Conservation (phyloP, 2,888 invertebrate species). For the Zygogramma bicolorata region DNA sequence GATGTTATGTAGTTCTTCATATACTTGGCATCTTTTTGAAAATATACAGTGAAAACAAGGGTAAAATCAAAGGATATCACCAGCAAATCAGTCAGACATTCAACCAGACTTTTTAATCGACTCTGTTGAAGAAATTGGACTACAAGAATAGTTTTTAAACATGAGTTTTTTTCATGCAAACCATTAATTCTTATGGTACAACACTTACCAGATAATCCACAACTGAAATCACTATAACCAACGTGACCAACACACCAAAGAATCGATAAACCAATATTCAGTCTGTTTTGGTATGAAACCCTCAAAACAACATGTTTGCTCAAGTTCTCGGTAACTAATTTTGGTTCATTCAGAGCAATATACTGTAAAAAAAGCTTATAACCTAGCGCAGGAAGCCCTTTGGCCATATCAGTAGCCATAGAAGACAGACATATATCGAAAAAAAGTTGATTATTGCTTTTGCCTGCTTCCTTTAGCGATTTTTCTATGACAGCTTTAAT, state of each 20-base stretch:
- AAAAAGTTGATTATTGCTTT: constrained; percentile 75
- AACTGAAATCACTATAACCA: constrained; percentile 73
- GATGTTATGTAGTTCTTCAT: no score
- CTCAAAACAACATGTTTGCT: constrained; percentile 74
- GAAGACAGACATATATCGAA: constrained; percentile 78
- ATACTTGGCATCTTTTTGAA: no score
- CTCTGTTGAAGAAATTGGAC: no score
- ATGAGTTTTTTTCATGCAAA: not conserved
- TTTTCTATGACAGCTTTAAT: constrained; percentile 66
- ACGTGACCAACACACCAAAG: constrained; percentile 84
- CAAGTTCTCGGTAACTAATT: constrained; percentile 73
- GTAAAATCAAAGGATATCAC: no score
- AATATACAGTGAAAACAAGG: no score
- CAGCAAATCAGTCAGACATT: no score
- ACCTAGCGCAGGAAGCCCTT: constrained; percentile 75
- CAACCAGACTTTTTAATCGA: no score
- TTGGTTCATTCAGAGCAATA: constrained; percentile 75
- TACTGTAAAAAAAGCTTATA: constrained; percentile 80
- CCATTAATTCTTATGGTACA: no score
- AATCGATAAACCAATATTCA: constrained; percentile 78
- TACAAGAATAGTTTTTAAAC: not conserved
- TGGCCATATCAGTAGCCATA: constrained; percentile 80
- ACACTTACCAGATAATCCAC: constrained; percentile 78
- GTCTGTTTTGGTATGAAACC: constrained; percentile 83
- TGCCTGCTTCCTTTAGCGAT: constrained; percentile 73